Evolutionary conservation across 1,140 invertebrate species (phyloP), one percentile per base, ranked within the genome.

Genomic region (Lepidurus arcticus): DNA sequence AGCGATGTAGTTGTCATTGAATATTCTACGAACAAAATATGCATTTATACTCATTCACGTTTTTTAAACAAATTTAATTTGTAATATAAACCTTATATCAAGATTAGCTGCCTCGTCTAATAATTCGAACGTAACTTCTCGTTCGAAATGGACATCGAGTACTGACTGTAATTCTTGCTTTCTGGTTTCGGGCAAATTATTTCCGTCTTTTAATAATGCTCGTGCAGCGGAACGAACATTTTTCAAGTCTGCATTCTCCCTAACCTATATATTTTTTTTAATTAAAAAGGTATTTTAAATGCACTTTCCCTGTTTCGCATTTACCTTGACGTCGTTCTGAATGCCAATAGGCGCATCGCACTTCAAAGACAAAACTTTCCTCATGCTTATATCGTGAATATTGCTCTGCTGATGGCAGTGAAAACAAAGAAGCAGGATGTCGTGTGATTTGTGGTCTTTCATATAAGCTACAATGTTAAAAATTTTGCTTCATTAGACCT

Each of bases 381-480:
- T 87, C 73, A 94, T 82, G 7, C 84, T 82, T 73, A 88, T 84
- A 85, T 95, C 93, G 45, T 88, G 85, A 43, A 87, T 87, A 83
- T 92, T 93, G 84, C 92, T 93, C 13, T 85, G 82, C 80, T 91
- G 88, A 84, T 95, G 93, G 85, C 94, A 95, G 0, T 81, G 44
- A 74, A 89, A 87, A 84, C 94, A 95, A 42, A 95, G 83, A 78
- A 95, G 83, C 24, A 95, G 83, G 24, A 94, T 89, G 85, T 95
- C 94, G 83, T 95, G 93, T 1, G 92, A 94, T 42, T 91, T 89
- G 84, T 94, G 93, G 8, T 92, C 89, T 83, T 95, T 94, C 89
- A 94, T 90, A 73, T 92, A 42, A 6, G 42, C 74, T 44, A 26
- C 11, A 44, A 42, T 13, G 7, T 24, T 13, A 9, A 16, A 43